Percentiles rank a stretch among this genome's conserved stretches.
These are phyloP conservation scores for Tupaia tana DNA, from an alignment of 2,113 vertebrate genomes.

Conservation along the genomic window DNA sequence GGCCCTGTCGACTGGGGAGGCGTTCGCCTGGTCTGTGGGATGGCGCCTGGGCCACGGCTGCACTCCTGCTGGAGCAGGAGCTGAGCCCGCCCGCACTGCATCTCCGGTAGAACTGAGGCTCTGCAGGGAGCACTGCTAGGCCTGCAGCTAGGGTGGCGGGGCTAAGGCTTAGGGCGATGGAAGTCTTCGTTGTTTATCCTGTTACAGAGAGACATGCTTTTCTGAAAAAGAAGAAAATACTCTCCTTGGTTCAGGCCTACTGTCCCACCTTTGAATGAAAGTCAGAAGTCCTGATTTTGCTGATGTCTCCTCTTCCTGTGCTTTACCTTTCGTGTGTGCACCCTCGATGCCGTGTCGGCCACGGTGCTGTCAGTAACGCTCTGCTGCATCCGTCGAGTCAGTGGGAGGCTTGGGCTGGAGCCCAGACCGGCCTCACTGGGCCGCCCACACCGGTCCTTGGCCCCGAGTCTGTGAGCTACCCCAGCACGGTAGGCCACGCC, in stretches of 20 bases:
- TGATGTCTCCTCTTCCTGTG: background rate
- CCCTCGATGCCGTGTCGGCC: background rate
- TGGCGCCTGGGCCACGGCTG: background rate
- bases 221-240: background rate
- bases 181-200: background rate
- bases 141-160: background rate
- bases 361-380: slow-evolving; percentile 12
- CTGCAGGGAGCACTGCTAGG: background rate
- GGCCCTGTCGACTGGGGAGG: background rate
- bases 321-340: slow-evolving; percentile 24
- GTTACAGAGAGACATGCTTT: background rate
- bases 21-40: background rate
- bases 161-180: background rate
- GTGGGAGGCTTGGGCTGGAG: background rate
- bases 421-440: background rate
- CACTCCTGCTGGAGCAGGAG: background rate
- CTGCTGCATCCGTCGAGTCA: background rate
- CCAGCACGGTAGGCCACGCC: background rate
- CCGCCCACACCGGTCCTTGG: slow-evolving; percentile 45
- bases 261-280: slow-evolving; percentile 45
- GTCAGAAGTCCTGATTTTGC: slow-evolving; percentile 38
- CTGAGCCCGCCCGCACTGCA: background rate
- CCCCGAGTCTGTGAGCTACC: background rate
- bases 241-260: background rate
- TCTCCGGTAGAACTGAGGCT: background rate